Conservation (phyloP, 2,888 invertebrate species). For the Molorchus minor region DNA sequence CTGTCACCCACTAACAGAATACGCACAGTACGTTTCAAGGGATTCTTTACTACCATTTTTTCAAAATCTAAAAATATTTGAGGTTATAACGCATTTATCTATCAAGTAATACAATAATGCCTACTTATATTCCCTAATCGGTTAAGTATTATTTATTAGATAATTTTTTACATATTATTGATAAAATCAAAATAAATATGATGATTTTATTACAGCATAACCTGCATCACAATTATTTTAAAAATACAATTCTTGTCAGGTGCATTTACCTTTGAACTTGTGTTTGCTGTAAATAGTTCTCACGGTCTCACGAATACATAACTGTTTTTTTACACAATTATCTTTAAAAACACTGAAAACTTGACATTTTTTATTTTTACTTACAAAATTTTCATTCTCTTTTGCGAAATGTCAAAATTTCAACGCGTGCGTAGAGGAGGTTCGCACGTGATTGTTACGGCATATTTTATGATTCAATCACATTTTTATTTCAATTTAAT, state of each 20-base stretch:
- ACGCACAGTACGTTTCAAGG: constrained; percentile 79
- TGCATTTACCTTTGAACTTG: constrained; percentile 24
- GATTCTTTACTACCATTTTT: constrained; percentile 60
- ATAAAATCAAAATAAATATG: constrained; percentile 18
- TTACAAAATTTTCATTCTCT: constrained; percentile 25
- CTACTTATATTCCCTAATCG: no score
- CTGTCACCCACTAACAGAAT: constrained; percentile 94
- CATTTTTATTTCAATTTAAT: constrained; percentile 16
- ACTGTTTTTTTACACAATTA: constrained; percentile 12
- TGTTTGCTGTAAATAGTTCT: constrained; percentile 8
- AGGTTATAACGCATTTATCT: constrained; percentile 30
- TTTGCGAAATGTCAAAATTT: constrained; percentile 35
- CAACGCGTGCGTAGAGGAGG: constrained; percentile 35
- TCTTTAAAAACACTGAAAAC: constrained; percentile 23
- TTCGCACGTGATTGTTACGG: constrained; percentile 31
- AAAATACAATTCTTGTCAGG: constrained; percentile 2
- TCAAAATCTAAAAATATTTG: constrained; percentile 30
- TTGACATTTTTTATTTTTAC: background rate
- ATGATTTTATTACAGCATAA: constrained; percentile 1
- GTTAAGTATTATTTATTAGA: no score
- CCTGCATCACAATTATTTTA: background rate
- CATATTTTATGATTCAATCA: constrained; percentile 2
- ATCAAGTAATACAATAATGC: constrained; percentile 17
- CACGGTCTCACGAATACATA: constrained; percentile 18
- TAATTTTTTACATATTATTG: constrained; percentile 11